Evolutionary conservation across 92 coral and sea anemone genomes (phyloP).

Genomic region (Siderastrea radians): DNA sequence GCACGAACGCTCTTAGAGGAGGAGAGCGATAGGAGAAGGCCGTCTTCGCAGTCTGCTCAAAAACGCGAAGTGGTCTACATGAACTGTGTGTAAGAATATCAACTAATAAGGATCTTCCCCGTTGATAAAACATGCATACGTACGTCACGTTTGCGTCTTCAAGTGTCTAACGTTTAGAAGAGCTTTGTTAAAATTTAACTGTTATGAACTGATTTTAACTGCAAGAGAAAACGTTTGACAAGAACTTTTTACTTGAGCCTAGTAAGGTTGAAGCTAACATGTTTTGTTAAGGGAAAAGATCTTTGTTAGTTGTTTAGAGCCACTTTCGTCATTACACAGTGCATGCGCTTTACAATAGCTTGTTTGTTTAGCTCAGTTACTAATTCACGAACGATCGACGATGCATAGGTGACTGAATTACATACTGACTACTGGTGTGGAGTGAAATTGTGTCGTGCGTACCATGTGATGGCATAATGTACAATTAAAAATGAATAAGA

Average conservation of each 20-base stretch:
- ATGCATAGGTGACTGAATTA: too few species aligned
- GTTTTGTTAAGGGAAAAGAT: neutral
- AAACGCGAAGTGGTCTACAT: too few species aligned
- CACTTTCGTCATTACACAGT: neutral
- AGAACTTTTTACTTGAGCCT: neutral
- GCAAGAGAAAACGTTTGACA: neutral
- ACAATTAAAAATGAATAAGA: neutral
- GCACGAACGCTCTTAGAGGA: too few species aligned
- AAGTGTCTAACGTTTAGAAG: neutral
- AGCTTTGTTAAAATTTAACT: neutral
- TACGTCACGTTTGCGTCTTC: slow-evolving; percentile 4
- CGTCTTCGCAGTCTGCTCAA: too few species aligned
- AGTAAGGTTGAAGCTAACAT: neutral
- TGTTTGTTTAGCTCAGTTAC: neutral
- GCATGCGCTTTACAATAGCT: neutral
- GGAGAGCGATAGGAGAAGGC: too few species aligned
- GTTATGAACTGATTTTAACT: neutral
- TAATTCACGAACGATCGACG: neutral
- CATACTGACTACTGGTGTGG: neutral
- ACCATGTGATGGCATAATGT: neutral
- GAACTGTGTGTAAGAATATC: too few species aligned
- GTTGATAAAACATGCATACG: neutral
- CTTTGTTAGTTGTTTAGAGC: neutral
- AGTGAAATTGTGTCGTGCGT: neutral
- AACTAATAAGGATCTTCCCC: too few species aligned